A percentile compares a stretch with the other conserved stretches of the same genome.
These are phyloP conservation scores for Cervus canadensis DNA, from an alignment of 2,113 vertebrate genomes.

Conservation along the genomic window DNA sequence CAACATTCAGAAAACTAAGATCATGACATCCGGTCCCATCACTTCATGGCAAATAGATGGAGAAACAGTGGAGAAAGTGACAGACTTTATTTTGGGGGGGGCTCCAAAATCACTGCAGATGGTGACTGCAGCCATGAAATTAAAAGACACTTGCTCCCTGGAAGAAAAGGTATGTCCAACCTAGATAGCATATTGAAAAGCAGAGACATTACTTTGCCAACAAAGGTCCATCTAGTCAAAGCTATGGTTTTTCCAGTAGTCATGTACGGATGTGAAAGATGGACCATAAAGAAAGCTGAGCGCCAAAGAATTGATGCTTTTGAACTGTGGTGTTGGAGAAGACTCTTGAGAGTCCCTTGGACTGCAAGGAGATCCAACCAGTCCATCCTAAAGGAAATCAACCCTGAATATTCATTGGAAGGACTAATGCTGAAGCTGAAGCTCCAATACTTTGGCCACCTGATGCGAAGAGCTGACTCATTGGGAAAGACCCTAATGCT, in stretches of 20 bases:
- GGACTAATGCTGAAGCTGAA: not conserved
- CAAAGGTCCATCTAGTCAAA: not conserved
- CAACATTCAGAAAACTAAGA: not conserved
- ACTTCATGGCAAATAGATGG: not conserved
- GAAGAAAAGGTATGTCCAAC: not conserved
- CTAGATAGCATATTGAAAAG: not conserved
- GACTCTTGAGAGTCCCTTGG: not conserved
- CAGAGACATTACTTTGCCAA: not conserved
- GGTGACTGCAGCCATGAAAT: not conserved
- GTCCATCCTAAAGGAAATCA: not conserved
- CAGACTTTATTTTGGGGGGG: fast-evolving
- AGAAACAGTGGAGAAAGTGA: not conserved
- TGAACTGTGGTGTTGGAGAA: not conserved
- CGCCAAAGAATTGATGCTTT: not conserved
- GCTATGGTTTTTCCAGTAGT: not conserved
- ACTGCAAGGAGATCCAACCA: not conserved
- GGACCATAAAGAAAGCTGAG: not conserved
- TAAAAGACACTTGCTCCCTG: not conserved
- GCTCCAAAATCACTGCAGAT: not conserved
- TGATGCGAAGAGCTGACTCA: not conserved
- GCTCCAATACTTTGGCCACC: not conserved
- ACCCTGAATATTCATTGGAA: not conserved
- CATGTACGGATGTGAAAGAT: not conserved
- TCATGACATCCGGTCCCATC: not conserved
- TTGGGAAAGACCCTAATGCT: not conserved